Evolutionary conservation across 1,140 invertebrate genomes (phyloP).

Genomic region (Drosophila watanabei): DNA sequence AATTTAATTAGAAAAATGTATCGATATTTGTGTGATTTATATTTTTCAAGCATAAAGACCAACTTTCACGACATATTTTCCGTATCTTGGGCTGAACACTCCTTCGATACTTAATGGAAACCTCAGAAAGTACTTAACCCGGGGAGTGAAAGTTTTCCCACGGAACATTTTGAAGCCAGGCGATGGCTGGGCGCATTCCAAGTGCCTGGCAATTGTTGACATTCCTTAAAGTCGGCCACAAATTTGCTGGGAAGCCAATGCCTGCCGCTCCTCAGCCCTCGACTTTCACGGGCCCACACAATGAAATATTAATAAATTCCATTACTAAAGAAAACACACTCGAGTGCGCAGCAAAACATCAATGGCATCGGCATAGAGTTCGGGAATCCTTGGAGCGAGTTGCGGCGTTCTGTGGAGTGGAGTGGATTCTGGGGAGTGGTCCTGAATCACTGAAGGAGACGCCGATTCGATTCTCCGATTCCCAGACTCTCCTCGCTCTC

Average conservation of each 20-base stretch:
- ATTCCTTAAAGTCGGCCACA: conserved; percentile 71
- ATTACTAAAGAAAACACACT: conserved; percentile 83
- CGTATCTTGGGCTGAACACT: background rate
- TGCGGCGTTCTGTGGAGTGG: background rate
- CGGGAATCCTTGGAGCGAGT: conserved; percentile 15
- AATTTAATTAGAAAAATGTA: background rate
- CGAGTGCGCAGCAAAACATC: conserved; percentile 81
- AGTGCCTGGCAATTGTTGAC: conserved; percentile 73
- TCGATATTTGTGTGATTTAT: background rate
- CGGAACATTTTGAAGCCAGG: conserved; percentile 18
- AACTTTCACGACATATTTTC: background rate
- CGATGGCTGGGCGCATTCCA: conserved; percentile 43
- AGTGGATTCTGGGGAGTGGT: conserved; percentile 8
- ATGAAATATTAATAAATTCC: conserved; percentile 85
- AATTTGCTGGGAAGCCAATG: conserved; percentile 48
- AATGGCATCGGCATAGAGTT: conserved; percentile 58
- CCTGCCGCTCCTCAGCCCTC: background rate
- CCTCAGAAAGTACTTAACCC: conserved; percentile 46
- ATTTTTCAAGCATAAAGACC: background rate
- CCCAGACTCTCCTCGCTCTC: conserved; percentile 21
- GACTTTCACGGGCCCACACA: conserved; percentile 57
- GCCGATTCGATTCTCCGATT: conserved; percentile 55
- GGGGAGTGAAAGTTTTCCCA: conserved; percentile 14
- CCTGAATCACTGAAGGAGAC: conserved; percentile 56
- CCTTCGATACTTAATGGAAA: conserved; percentile 22